Evolutionary conservation across 2,113 vertebrate genomes (phyloP).

Genomic region (Zootoca vivipara): DNA sequence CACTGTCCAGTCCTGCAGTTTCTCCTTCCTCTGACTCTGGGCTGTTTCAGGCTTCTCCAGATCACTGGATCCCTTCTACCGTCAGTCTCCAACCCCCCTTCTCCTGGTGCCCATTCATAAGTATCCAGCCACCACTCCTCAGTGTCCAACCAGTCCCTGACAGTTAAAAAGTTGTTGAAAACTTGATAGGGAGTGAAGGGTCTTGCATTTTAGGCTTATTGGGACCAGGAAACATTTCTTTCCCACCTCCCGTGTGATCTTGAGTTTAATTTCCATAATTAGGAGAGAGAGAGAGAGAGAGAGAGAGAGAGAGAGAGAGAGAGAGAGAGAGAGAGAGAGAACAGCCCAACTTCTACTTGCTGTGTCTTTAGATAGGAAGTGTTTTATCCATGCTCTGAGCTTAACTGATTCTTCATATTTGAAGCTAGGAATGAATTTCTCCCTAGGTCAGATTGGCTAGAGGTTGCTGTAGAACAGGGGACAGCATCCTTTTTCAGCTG

Average conservation of each 20-base stretch:
- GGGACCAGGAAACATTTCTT: not conserved
- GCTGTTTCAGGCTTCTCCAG: too few relatives aligned
- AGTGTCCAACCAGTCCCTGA: too few relatives aligned
- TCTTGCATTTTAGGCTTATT: not conserved
- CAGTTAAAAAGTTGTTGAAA: not conserved
- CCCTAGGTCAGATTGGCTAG: not conserved
- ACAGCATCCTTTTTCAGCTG: too few relatives aligned
- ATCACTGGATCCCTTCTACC: too few relatives aligned
- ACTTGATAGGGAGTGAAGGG: not conserved
- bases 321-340: not conserved
- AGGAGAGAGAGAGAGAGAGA: not conserved
- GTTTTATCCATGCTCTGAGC: not conserved
- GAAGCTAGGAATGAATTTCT: too few relatives aligned
- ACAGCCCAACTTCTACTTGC: not conserved
- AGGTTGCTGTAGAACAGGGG: not conserved
- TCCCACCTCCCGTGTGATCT: not conserved
- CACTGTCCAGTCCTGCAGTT: too few relatives aligned
- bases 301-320: not conserved
- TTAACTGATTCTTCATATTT: not conserved
- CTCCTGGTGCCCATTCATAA: too few relatives aligned
- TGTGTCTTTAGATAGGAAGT: not conserved
- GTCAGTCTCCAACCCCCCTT: too few relatives aligned
- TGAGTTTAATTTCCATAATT: not conserved
- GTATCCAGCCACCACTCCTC: too few relatives aligned
- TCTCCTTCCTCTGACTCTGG: too few relatives aligned